Evolutionary conservation across 2,797 vertebrate genomes (phyloP).

Genomic region (Sus cebifrons): DNA sequence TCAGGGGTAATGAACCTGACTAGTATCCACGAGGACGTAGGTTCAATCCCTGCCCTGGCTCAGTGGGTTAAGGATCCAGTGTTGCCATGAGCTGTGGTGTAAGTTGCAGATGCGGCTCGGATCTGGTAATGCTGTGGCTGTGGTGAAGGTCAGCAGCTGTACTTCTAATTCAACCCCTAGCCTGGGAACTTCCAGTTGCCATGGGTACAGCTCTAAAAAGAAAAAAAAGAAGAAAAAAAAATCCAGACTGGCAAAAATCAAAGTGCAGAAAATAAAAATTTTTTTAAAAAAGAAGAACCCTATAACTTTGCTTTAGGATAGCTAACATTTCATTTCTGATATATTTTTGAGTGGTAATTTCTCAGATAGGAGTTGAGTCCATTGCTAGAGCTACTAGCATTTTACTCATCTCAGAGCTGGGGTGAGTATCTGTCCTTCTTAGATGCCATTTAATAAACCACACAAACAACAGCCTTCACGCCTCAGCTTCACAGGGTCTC

Average conservation of each 20-base stretch:
- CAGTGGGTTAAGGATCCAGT: too few relatives aligned
- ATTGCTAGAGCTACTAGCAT: background rate
- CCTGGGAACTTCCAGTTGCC: too few relatives aligned
- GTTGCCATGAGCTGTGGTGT: too few relatives aligned
- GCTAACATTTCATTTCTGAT: background rate
- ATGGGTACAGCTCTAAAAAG: too few relatives aligned
- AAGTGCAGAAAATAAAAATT: background rate
- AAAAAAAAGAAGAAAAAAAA: too few relatives aligned
- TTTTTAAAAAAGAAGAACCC: constrained; percentile 27
- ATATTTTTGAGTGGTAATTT: background rate
- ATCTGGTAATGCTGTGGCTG: too few relatives aligned
- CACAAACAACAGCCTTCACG: background rate
- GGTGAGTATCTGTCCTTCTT: background rate
- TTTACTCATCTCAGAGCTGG: background rate
- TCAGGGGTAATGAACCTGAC: too few relatives aligned
- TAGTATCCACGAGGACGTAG: too few relatives aligned
- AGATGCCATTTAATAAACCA: constrained; percentile 46
- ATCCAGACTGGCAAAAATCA: background rate
- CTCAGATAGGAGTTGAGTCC: background rate
- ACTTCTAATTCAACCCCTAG: too few relatives aligned
- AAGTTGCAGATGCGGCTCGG: too few relatives aligned
- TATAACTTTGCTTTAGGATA: background rate
- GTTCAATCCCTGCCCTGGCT: too few relatives aligned
- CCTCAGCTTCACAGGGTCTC: background rate
- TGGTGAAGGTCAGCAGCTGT: too few relatives aligned